These are phyloP conservation scores for Paratrypauchen microcephalus DNA, from an alignment of 2,797 vertebrate genomes.

Conservation along the genomic window DNA sequence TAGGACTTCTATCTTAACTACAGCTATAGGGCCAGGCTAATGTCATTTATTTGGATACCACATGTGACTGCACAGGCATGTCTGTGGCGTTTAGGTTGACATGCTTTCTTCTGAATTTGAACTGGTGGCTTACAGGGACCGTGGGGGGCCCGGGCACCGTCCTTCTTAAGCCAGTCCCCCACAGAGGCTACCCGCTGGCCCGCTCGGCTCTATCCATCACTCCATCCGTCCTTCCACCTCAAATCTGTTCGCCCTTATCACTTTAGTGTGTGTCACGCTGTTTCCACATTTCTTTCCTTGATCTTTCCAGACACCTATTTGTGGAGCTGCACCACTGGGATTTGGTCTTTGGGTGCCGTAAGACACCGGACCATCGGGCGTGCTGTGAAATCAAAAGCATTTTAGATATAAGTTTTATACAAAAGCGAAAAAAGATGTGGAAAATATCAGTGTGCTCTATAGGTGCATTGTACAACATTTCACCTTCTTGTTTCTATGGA, in stretches of 20 bases:
- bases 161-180: constrained; percentile 67
- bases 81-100: constrained; percentile 48
- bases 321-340: not conserved
- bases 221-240: constrained; percentile 31
- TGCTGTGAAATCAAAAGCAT: not conserved
- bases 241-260: constrained; percentile 30
- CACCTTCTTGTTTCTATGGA: too few relatives aligned
- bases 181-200: constrained; percentile 56
- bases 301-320: constrained; percentile 3
- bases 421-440: not conserved
- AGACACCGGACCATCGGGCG: not conserved
- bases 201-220: constrained; percentile 31
- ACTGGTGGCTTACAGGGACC: constrained; percentile 42
- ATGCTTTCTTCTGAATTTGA: constrained; percentile 64
- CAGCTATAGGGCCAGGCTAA: constrained; percentile 31
- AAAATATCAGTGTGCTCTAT: not conserved
- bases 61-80: constrained; percentile 16
- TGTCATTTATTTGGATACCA: constrained; percentile 16
- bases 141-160: constrained; percentile 54
- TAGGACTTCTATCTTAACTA: constrained; percentile 19
- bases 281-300: constrained; percentile 12
- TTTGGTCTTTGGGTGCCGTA: not conserved
- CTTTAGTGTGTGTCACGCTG: constrained; percentile 21
- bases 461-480: too few relatives aligned
- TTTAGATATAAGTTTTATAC: not conserved